Evolutionary conservation across 23 tunicate genomes (phyloP).

Genomic region (Trididemnum clinides): DNA sequence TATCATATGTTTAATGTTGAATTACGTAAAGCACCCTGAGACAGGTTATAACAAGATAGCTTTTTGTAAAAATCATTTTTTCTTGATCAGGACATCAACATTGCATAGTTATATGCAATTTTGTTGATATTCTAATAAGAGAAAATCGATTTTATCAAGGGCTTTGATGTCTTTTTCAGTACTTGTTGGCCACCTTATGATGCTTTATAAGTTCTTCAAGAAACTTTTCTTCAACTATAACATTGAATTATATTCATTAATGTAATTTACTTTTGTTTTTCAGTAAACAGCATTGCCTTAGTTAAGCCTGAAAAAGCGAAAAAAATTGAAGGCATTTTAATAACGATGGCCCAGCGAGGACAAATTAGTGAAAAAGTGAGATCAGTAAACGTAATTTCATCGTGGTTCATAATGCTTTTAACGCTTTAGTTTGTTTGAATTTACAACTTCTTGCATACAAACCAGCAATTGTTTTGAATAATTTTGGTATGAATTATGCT

Average conservation of each 20-base stretch:
- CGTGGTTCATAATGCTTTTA: no score
- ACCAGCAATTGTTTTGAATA: no score
- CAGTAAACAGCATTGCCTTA: conserved; percentile 90
- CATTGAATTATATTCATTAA: background rate
- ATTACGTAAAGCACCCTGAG: no score
- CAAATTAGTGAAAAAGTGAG: conserved; percentile 80
- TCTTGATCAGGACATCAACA: no score
- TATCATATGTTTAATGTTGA: no score
- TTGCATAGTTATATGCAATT: background rate
- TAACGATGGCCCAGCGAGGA: conserved; percentile 86
- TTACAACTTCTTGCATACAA: no score
- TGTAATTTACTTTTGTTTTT: background rate
- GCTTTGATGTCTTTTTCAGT: background rate
- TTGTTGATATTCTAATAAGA: background rate
- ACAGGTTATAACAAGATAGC: no score
- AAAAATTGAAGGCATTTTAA: conserved; percentile 74
- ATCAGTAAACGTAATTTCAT: no score
- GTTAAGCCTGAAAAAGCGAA: conserved; percentile 94
- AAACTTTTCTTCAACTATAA: background rate
- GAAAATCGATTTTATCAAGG: background rate
- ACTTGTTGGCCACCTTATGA: background rate
- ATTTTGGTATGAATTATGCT: no score
- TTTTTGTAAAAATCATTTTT: no score
- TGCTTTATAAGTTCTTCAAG: background rate
- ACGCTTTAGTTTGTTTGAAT: no score